These are phyloP conservation scores for Dicentrarchus labrax DNA, from an alignment of 2,113 vertebrate genomes.

Conservation along the genomic window DNA sequence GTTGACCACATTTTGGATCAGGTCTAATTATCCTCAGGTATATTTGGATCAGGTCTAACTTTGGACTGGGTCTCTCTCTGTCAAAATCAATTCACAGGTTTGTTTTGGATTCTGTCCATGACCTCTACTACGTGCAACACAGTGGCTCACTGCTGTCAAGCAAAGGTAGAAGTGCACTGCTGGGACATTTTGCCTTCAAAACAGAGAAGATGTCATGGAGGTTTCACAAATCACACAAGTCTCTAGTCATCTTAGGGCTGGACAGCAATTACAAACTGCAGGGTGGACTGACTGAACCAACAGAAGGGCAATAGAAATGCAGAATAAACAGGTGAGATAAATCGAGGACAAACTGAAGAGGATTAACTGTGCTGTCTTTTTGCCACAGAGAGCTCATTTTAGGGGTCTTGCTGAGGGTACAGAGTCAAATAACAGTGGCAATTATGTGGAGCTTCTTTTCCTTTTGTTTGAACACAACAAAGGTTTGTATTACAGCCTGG, in stretches of 20 bases:
- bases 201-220: not conserved
- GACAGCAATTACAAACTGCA: not conserved
- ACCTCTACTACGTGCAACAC: not conserved
- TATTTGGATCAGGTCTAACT: not conserved
- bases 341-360: not conserved
- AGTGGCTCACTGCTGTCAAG: not conserved
- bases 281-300: not conserved
- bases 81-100: not conserved
- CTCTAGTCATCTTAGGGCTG: not conserved
- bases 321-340: not conserved
- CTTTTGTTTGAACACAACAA: conserved; percentile 6
- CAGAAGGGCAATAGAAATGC: not conserved
- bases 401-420: not conserved
- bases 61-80: not conserved
- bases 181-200: not conserved
- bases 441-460: not conserved
- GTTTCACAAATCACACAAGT: not conserved
- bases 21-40: too few species aligned
- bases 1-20: too few species aligned
- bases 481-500: conserved; percentile 15
- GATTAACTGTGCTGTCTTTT: conserved; percentile 5
- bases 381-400: conserved; percentile 14
- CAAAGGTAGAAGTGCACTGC: not conserved
- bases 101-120: not conserved
- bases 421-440: not conserved